A percentile compares a stretch with the other conserved stretches of the same genome.
Conservation (phyloP, 1,140 invertebrate species). For the Amyelois transitella region DNA sequence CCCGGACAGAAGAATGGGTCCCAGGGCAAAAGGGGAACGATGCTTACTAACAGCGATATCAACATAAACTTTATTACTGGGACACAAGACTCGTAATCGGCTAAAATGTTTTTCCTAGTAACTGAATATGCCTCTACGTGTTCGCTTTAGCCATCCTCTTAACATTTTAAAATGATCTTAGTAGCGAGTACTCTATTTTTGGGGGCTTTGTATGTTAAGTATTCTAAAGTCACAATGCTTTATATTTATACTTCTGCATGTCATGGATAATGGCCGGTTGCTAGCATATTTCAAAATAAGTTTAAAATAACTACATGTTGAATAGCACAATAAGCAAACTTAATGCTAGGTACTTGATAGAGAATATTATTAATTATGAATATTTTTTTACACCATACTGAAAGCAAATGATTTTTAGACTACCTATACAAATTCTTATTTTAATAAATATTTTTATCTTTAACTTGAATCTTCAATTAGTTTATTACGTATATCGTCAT, state of each 20-base stretch:
- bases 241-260: neutral
- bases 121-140: neutral
- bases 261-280: neutral
- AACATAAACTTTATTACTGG: neutral
- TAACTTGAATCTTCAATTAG: no score
- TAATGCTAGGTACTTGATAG: no score
- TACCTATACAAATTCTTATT: no score
- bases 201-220: neutral
- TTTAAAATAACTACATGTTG: no score
- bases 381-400: no score
- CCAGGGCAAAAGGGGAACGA: conserved; percentile 25
- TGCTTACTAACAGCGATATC: neutral
- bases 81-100: neutral
- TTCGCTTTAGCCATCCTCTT: neutral
- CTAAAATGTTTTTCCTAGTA: neutral
- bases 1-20: conserved; percentile 31
- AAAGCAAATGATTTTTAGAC: no score
- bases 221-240: neutral
- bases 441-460: no score
- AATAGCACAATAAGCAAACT: no score
- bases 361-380: no score
- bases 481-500: no score
- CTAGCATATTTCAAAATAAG: no score
- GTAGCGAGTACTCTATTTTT: neutral
- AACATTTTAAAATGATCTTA: neutral